Evolutionary conservation across 2,888 invertebrate species (phyloP), one percentile per base, ranked within the genome.

Genomic region (Julus scandinavius): DNA sequence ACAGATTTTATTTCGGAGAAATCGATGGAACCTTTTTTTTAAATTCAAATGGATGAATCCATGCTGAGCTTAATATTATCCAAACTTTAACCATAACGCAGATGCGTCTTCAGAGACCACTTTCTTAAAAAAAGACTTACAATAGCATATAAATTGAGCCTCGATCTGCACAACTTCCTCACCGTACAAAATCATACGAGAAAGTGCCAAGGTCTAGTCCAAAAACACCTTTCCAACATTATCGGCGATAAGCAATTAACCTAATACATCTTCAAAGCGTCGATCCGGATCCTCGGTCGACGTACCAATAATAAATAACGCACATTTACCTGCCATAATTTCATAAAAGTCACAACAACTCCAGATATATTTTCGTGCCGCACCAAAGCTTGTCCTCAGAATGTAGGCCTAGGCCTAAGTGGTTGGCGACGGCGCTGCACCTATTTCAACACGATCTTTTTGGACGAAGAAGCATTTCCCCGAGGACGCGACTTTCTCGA

Each of bases 401-500:
- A 29, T 72, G 9, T 63, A 63, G 63, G 63, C 63, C 63, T 63
- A 63, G 63, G 63, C 63, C 63, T 63, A 63, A 63, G 63, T 63
- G 63, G 63, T 63, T 63, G 63, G 63, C 63, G 63, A 63, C 63
- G 54, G 17, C 63, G 63, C 17, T 63, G 63, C n/a, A 17, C 17
- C 63, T 15, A 63, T 63, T 63, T 63, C n/a, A 63, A n/a, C 63
- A 63, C 63, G n/a, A 63, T n/a, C 63, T 63, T 63, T n/a, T 63
- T 17, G n/a, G n/a, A 17, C 6, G 63, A 63, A 63, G 63, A 63
- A 63, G n/a, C 63, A 63, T 63, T 63, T 63, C 45, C n/a, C 63
- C n/a, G n/a, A n/a, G 17, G 17, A 17, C n/a, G 17, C 17, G 17
- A n/a, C 15, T 11, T 1, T 58, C 58, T 11, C 58, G 58, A 4